A percentile compares a stretch with the other conserved stretches of the same genome.
These are phyloP conservation scores for Temnothorax rugatulus DNA, from an alignment of 2,888 invertebrate genomes.

Conservation along the genomic window DNA sequence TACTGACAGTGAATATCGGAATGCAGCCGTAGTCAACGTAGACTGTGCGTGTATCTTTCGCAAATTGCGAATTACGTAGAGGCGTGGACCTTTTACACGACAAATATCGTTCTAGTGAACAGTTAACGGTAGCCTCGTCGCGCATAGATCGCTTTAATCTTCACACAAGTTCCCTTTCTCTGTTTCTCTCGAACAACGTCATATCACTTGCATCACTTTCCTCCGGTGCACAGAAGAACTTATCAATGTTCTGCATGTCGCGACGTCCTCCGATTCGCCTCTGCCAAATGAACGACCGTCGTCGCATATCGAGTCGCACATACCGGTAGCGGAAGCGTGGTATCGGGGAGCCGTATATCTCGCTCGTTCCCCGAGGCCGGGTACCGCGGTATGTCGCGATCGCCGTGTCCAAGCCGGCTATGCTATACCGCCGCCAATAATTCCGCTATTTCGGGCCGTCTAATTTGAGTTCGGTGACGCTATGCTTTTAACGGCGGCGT, in stretches of 20 bases:
- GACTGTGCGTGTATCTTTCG: too few relatives aligned
- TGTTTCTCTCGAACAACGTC: neutral
- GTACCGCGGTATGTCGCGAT: slow-evolving; percentile 63
- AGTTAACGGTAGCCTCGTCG: neutral
- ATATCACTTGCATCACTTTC: slow-evolving; percentile 8
- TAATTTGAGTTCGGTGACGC: slow-evolving; percentile 85
- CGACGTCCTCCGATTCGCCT: neutral
- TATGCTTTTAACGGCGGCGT: slow-evolving; percentile 82
- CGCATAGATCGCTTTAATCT: neutral
- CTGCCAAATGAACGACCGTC: neutral
- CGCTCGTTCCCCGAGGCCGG: slow-evolving; percentile 44
- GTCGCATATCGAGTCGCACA: neutral
- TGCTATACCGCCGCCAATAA: slow-evolving; percentile 70
- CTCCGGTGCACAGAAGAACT: neutral
- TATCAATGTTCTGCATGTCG: neutral
- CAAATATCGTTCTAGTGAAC: neutral
- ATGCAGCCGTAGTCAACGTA: too few relatives aligned
- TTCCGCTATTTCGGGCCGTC: slow-evolving; percentile 83
- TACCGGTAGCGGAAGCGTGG: slow-evolving; percentile 69
- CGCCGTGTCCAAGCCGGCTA: slow-evolving; percentile 65
- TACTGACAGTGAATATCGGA: too few relatives aligned
- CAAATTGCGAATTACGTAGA: too few relatives aligned
- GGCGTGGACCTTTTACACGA: neutral
- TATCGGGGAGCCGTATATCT: slow-evolving; percentile 45
- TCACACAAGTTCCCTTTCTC: neutral